phyloP scores from a whole-genome alignment of 2,797 vertebrate species.

The Neostethus bicornis region DNA sequence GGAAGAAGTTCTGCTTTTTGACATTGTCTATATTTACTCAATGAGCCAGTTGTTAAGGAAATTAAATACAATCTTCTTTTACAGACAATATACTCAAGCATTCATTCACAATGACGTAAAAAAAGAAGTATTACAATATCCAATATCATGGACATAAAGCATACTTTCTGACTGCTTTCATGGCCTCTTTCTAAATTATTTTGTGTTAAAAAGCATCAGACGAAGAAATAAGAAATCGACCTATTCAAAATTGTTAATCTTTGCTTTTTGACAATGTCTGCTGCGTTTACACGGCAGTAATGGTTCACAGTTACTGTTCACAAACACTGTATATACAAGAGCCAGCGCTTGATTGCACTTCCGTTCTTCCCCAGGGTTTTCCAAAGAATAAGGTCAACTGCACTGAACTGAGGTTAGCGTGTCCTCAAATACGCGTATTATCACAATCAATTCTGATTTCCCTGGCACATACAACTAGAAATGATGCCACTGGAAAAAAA shows the following conservation, averaged over 20 bases:
- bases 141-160: too few relatives aligned
- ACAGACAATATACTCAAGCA: too few relatives aligned
- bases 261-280: background rate
- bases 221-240: background rate
- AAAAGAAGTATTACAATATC: too few relatives aligned
- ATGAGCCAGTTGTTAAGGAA: too few relatives aligned
- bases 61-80: too few relatives aligned
- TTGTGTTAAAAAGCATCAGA: background rate
- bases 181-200: background rate
- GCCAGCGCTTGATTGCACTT: background rate
- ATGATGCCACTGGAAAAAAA: constrained; percentile 27
- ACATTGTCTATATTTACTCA: too few relatives aligned
- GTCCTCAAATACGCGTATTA: constrained; percentile 40
- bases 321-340: background rate
- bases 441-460: constrained; percentile 39
- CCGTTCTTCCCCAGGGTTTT: constrained; percentile 19
- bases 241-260: background rate
- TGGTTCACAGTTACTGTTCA: too few relatives aligned
- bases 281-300: too few relatives aligned
- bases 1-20: too few relatives aligned
- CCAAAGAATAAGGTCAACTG: constrained; percentile 28
- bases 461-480: constrained; percentile 6
- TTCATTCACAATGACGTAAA: too few relatives aligned
- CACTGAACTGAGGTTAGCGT: constrained; percentile 34
- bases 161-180: background rate